A percentile compares a stretch with the other conserved stretches of the same genome.
Conservation (phyloP, 2,888 invertebrate genomes). For the Caenorhabditis zanzibari region DNA sequence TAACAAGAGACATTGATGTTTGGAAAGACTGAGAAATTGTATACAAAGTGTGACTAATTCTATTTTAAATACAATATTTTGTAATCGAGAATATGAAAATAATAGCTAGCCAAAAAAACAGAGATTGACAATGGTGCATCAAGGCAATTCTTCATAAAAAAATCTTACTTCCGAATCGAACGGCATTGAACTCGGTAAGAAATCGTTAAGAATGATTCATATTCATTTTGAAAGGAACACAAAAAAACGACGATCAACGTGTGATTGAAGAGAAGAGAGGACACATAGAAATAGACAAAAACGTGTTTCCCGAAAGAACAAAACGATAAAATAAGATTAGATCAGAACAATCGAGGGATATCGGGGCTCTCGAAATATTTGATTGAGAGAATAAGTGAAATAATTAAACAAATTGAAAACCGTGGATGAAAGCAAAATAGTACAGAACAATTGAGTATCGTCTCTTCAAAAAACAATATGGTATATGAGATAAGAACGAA, state of each 20-base stretch:
- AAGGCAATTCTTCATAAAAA: neutral
- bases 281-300: conserved; percentile 18
- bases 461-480: conserved; percentile 17
- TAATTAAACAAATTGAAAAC: neutral
- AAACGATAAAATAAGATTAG: conserved; percentile 1
- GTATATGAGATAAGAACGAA: neutral
- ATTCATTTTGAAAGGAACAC: conserved; percentile 13
- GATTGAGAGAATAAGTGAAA: conserved; percentile 15
- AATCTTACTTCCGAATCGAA: conserved; percentile 48
- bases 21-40: neutral
- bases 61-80: too few species aligned
- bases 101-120: neutral
- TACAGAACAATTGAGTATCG: conserved; percentile 44
- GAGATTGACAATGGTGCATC: too few species aligned
- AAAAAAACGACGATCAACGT: conserved; percentile 23
- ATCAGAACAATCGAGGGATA: neutral
- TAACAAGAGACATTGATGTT: conserved; percentile 20
- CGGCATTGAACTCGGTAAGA: conserved; percentile 17
- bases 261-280: conserved; percentile 1
- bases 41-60: neutral
- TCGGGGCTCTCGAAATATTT: neutral
- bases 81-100: neutral
- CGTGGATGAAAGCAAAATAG: conserved; percentile 6
- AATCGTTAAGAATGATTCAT: conserved; percentile 2
- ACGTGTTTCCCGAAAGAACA: conserved; percentile 29